Percentiles rank a stretch among this genome's conserved stretches.
Evolutionary conservation across 1,140 invertebrate species (phyloP).

Genomic region (Pseudomyrmex gracilis): DNA sequence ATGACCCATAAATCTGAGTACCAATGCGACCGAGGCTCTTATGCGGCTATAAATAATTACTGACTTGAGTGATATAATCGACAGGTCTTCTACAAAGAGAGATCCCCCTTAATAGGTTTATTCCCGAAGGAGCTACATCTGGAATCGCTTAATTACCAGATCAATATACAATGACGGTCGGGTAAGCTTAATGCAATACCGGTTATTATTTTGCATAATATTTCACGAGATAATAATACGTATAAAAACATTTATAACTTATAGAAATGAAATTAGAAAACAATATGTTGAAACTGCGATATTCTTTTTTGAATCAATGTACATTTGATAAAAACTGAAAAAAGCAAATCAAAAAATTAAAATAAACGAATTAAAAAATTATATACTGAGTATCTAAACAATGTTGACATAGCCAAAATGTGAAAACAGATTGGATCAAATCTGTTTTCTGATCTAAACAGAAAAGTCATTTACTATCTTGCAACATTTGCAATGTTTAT

Average conservation of each 20-base stretch:
- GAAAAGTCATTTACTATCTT: too few relatives aligned
- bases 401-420: too few relatives aligned
- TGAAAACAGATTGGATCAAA: too few relatives aligned
- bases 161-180: conserved; percentile 25
- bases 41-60: conserved; percentile 39
- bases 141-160: conserved; percentile 41
- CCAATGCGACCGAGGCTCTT: not conserved
- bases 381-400: too few relatives aligned
- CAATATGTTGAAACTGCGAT: not conserved
- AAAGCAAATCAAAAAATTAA: not conserved
- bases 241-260: conserved; percentile 7
- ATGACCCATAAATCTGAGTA: conserved; percentile 42
- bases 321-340: not conserved
- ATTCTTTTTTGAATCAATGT: conserved; percentile 11
- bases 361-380: too few relatives aligned
- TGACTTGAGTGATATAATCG: conserved; percentile 52
- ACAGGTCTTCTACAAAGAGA: conserved; percentile 47
- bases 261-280: too few relatives aligned
- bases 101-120: conserved; percentile 45
- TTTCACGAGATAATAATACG: conserved; percentile 5
- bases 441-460: too few relatives aligned
- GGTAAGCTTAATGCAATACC: not conserved
- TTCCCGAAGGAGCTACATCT: conserved; percentile 35
- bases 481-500: too few relatives aligned
- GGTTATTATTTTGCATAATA: conserved; percentile 32